These are phyloP conservation scores for Pammene fasciana DNA, from an alignment of 2,888 invertebrate species.

Conservation along the genomic window DNA sequence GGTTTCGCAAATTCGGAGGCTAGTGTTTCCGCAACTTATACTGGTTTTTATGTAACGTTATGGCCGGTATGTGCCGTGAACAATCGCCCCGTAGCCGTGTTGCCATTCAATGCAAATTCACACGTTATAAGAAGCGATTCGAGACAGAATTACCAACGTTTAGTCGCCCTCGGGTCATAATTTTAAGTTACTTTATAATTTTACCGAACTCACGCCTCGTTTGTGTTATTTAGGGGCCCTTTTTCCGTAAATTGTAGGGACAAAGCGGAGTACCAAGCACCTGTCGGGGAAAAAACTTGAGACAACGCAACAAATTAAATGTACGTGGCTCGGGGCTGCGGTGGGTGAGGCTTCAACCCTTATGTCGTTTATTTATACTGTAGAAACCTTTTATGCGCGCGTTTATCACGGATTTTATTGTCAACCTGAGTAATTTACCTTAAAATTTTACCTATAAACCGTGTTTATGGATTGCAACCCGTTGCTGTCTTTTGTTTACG, in stretches of 20 bases:
- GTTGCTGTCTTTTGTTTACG: conserved; percentile 5
- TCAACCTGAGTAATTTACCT: conserved; percentile 10
- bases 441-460: conserved; percentile 5
- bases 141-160: conserved; percentile 80
- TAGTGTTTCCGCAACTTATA: neutral
- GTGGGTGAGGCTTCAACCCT: conserved; percentile 38
- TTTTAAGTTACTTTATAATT: conserved; percentile 71
- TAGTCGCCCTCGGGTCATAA: conserved; percentile 81
- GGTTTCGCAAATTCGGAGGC: neutral
- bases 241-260: conserved; percentile 39
- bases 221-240: conserved; percentile 48
- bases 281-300: conserved; percentile 39
- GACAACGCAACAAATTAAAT: conserved; percentile 29
- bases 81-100: conserved; percentile 53
- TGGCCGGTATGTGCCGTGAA: neutral
- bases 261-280: conserved; percentile 37
- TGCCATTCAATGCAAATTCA: conserved; percentile 82
- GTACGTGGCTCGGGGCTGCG: conserved; percentile 32
- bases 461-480: neutral
- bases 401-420: conserved; percentile 26
- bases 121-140: conserved; percentile 78
- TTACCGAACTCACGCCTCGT: conserved; percentile 59
- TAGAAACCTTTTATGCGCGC: conserved; percentile 12
- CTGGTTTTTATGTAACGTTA: neutral
- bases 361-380: conserved; percentile 22